A percentile compares a stretch with the other conserved stretches of the same genome.
phyloP scores from a whole-genome alignment of 2,888 invertebrate genomes.

The Tortrix viridana region DNA sequence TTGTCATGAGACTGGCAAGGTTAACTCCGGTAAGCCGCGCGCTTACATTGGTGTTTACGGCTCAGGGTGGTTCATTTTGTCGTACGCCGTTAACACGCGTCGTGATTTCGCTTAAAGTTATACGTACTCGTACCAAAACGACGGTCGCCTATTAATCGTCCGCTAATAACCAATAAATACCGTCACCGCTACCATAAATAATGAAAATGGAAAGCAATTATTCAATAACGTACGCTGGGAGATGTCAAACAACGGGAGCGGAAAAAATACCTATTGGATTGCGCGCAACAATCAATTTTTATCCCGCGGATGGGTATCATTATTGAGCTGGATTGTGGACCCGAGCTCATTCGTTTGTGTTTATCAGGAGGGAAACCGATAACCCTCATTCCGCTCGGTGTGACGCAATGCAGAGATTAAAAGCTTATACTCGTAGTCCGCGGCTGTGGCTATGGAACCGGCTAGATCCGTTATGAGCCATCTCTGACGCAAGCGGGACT shows the following conservation, averaged over 20 bases:
- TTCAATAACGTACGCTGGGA: slow-evolving; percentile 53
- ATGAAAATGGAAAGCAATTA: slow-evolving; percentile 59
- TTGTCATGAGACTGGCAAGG: slow-evolving; percentile 59
- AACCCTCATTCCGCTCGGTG: slow-evolving; percentile 78
- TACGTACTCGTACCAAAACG: slow-evolving; percentile 43
- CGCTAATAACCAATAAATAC: slow-evolving; percentile 66
- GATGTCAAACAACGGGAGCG: slow-evolving; percentile 56
- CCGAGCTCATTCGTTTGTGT: slow-evolving; percentile 75
- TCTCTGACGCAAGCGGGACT: slow-evolving; percentile 60
- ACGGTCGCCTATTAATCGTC: slow-evolving; percentile 59
- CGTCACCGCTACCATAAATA: slow-evolving; percentile 68
- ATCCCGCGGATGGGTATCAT: slow-evolving; percentile 61
- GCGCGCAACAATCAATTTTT: slow-evolving; percentile 72
- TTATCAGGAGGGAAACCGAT: slow-evolving; percentile 78
- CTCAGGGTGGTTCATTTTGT: slow-evolving; percentile 38
- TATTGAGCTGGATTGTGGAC: slow-evolving; percentile 65
- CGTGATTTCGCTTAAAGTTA: slow-evolving; percentile 38
- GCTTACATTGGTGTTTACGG: slow-evolving; percentile 53
- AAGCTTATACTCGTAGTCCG: slow-evolving; percentile 73
- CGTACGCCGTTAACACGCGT: slow-evolving; percentile 38
- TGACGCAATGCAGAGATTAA: slow-evolving; percentile 82
- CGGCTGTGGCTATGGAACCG: slow-evolving; percentile 63
- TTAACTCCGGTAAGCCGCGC: slow-evolving; percentile 55
- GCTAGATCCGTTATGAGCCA: slow-evolving; percentile 72
- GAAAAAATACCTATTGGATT: slow-evolving; percentile 59